Conservation (phyloP, 2,113 vertebrate genomes). For the Gila orcuttii region DNA sequence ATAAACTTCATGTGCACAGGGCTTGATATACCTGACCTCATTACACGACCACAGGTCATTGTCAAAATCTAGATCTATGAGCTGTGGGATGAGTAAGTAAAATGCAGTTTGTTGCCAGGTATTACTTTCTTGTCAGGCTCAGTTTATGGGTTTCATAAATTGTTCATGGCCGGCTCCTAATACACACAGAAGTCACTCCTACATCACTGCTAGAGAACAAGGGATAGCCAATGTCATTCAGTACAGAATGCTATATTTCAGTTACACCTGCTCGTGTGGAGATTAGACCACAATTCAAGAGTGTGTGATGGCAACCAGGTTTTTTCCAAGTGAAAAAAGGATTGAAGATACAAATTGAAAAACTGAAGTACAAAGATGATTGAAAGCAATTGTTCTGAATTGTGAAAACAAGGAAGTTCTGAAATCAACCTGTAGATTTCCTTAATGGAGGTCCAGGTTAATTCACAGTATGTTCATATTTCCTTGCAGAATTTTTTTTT, state of each 20-base stretch:
- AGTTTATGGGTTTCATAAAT: constrained; percentile 32
- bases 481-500: neutral
- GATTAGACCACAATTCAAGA: neutral
- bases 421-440: neutral
- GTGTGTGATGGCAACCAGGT: neutral
- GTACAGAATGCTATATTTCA: constrained; percentile 8
- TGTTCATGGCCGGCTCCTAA: neutral
- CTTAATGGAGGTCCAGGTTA: neutral
- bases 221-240: neutral
- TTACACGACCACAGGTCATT: neutral
- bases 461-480: neutral
- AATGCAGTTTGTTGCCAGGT: neutral
- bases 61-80: constrained; percentile 26
- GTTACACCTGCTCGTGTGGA: neutral
- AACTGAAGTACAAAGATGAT: neutral
- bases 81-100: constrained; percentile 12
- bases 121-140: constrained; percentile 13
- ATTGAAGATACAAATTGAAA: neutral
- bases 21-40: constrained; percentile 12
- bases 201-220: neutral
- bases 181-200: neutral
- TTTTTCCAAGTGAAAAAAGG: neutral
- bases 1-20: neutral
- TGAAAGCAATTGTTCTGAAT: neutral
- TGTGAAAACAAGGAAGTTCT: neutral